Conservation (phyloP, 2,888 invertebrate species). For the Cheilosia grossa region DNA sequence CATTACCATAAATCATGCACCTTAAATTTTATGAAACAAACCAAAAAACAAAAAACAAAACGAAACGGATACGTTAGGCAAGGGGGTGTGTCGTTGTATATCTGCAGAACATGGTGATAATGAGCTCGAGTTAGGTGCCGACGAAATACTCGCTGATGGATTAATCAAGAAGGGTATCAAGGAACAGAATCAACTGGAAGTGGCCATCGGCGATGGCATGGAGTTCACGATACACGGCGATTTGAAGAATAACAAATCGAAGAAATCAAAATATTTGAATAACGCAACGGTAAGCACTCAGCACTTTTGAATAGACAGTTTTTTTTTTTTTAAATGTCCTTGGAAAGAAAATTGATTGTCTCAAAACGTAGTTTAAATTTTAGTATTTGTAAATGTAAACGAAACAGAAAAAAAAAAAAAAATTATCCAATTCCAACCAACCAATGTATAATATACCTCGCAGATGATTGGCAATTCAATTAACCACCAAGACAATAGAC, state of each 20-base stretch:
- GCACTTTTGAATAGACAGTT: neutral
- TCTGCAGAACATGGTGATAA: constrained; percentile 88
- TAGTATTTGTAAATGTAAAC: constrained; percentile 48
- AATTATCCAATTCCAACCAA: constrained; percentile 59
- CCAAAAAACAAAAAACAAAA: constrained; percentile 72
- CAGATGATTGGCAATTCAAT: constrained; percentile 89
- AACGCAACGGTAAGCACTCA: constrained; percentile 87
- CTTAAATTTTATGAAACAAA: constrained; percentile 44
- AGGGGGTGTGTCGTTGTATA: constrained; percentile 86
- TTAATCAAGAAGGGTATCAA: constrained; percentile 94
- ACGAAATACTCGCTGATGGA: constrained; percentile 91
- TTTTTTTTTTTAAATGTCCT: neutral
- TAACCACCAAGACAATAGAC: constrained; percentile 90
- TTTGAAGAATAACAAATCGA: constrained; percentile 91
- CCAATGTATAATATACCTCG: constrained; percentile 72
- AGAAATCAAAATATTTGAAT: constrained; percentile 91
- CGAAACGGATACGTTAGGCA: constrained; percentile 83
- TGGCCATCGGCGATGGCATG: constrained; percentile 96
- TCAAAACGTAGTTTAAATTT: constrained; percentile 18
- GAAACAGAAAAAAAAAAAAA: constrained; percentile 45
- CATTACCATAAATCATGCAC: constrained; percentile 62
- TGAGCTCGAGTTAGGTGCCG: constrained; percentile 86
- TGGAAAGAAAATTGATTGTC: constrained; percentile 2
- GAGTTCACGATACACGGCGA: constrained; percentile 97
- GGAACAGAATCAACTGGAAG: constrained; percentile 94